A percentile compares a stretch with the other conserved stretches of the same genome.
Conservation (phyloP, 2,113 vertebrate species). For the Oriolus oriolus region DNA sequence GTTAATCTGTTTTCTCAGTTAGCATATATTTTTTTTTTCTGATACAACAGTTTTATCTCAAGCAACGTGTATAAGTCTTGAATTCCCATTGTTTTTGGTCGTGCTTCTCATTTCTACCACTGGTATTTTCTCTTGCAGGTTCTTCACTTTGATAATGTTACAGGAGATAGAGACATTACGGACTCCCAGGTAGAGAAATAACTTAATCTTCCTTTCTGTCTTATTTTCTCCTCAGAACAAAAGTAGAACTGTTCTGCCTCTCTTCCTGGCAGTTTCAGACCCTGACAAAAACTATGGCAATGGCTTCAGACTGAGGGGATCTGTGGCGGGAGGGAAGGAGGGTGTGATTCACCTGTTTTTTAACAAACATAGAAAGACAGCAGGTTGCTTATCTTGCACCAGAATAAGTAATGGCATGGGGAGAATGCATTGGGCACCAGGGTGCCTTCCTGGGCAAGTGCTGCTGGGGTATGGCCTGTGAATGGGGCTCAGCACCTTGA, state of each 20-base stretch:
- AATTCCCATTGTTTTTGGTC: neutral
- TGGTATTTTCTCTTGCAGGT: conserved; percentile 14
- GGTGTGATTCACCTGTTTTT: neutral
- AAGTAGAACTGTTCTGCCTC: neutral
- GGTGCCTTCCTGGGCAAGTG: neutral
- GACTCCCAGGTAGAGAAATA: conserved; percentile 25
- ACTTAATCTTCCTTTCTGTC: neutral
- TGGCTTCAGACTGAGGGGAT: neutral
- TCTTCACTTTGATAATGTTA: conserved; percentile 24
- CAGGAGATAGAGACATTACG: neutral
- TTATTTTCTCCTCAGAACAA: neutral
- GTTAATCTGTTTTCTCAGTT: neutral
- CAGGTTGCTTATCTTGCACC: neutral
- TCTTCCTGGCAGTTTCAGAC: neutral
- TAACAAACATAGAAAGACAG: neutral
- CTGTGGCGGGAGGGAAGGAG: neutral
- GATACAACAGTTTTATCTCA: neutral
- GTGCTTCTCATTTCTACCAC: neutral
- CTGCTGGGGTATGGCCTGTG: neutral
- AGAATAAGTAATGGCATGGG: neutral
- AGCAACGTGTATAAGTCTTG: neutral
- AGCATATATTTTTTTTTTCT: neutral
- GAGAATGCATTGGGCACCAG: neutral
- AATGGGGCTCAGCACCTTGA: neutral
- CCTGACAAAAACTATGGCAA: neutral